A percentile compares a stretch with the other conserved stretches of the same genome.
phyloP scores from a whole-genome alignment of 2,113 vertebrate species.

The Nasalis larvatus region DNA sequence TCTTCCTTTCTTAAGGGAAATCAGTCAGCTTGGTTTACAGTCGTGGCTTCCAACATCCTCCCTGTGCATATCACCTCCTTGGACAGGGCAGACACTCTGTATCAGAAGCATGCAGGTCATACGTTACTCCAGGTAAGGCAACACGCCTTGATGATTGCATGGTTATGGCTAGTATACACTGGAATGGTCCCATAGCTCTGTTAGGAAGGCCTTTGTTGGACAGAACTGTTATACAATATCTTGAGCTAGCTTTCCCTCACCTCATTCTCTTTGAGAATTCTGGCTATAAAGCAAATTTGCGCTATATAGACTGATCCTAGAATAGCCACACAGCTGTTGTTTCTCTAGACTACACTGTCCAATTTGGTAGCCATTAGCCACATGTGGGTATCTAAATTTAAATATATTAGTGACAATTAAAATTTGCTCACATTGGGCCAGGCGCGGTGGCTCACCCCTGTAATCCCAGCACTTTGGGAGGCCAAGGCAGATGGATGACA shows the following conservation, averaged over 20 bases:
- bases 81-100: conserved; percentile 87
- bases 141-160: neutral
- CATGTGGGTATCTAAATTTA: neutral
- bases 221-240: neutral
- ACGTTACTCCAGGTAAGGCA: conserved; percentile 89
- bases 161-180: neutral
- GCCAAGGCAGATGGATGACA: neutral
- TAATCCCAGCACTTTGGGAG: neutral
- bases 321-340: neutral
- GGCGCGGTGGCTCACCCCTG: neutral
- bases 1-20: conserved; percentile 85
- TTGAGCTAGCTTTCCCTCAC: neutral
- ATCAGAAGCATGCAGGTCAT: conserved; percentile 88
- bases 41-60: conserved; percentile 87
- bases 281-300: neutral
- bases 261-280: neutral
- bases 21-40: conserved; percentile 92
- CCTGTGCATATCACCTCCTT: conserved; percentile 82
- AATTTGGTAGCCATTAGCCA: neutral
- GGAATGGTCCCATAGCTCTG: neutral
- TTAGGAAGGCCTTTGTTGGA: conserved; percentile 15
- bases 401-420: neutral
- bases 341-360: neutral
- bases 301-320: neutral
- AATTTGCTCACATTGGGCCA: neutral